phyloP scores from a whole-genome alignment of 1,140 invertebrate genomes.

The Homarus americanus region DNA sequence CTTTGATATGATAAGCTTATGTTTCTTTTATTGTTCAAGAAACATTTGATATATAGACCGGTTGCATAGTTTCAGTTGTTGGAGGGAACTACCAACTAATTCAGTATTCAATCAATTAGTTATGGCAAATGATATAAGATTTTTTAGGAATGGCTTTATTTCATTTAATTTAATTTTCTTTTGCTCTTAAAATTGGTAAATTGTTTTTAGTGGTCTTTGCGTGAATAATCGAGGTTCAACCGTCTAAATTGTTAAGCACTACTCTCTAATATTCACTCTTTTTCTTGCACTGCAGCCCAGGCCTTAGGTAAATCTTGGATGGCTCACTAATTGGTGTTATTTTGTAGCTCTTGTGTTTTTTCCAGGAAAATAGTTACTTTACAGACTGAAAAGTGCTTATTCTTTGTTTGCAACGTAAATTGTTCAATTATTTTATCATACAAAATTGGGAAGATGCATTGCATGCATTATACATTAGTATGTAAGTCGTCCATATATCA shows the following conservation, averaged over 20 bases:
- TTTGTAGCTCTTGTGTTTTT: background rate
- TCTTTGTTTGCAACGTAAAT: background rate
- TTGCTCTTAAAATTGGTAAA: no score
- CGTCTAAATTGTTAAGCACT: background rate
- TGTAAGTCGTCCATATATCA: background rate
- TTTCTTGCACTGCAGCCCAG: constrained; percentile 57
- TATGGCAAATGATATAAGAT: no score
- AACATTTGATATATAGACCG: no score
- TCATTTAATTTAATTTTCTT: no score
- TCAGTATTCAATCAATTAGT: no score
- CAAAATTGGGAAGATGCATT: background rate
- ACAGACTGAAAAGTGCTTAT: background rate
- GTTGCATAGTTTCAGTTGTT: no score
- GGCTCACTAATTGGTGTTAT: background rate
- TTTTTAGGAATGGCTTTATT: no score
- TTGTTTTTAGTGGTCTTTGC: no score
- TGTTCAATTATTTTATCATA: background rate
- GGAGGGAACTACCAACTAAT: no score
- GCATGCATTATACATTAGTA: background rate
- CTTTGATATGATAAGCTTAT: no score
- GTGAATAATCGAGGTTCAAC: no score
- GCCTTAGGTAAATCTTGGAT: constrained; percentile 41
- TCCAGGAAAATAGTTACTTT: background rate
- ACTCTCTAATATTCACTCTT: constrained; percentile 7
- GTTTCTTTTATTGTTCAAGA: no score